phyloP scores from a whole-genome alignment of 2,888 invertebrate genomes.

The Hoplodrina blanda region DNA sequence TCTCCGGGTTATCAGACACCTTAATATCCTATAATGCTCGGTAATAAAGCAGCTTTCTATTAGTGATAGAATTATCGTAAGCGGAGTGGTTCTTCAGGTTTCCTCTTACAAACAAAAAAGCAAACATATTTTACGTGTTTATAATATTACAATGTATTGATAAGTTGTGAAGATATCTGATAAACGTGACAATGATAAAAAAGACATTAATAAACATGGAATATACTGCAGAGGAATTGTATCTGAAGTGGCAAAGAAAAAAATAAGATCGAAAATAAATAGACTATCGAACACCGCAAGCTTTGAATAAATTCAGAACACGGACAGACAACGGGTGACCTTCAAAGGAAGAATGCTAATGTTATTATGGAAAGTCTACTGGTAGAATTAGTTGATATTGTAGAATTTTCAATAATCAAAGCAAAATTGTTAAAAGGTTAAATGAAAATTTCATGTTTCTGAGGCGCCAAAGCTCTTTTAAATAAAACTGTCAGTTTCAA shows the following conservation, averaged over 20 bases:
- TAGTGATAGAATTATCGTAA: no score
- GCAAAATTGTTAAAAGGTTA: not conserved
- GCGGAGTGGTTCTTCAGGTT: no score
- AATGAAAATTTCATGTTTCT: not conserved
- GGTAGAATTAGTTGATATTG: not conserved
- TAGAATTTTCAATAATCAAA: not conserved
- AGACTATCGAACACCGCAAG: not conserved
- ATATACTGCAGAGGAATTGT: not conserved
- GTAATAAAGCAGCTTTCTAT: no score
- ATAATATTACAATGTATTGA: no score
- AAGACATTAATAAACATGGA: constrained; percentile 36
- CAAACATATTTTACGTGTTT: no score
- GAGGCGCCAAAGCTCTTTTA: no score
- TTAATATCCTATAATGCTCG: no score
- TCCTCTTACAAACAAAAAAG: no score
- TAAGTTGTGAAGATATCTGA: not conserved
- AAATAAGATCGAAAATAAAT: constrained; percentile 34
- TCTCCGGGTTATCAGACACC: no score
- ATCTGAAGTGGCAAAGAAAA: not conserved
- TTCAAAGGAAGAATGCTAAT: not conserved
- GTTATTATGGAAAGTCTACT: not conserved
- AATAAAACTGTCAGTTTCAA: no score
- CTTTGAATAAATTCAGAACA: constrained; percentile 26
- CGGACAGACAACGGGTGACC: not conserved
- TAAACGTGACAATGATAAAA: not conserved